Evolutionary conservation across 2,888 invertebrate genomes (phyloP), one percentile per base, ranked within the genome.

Genomic region (Hypercompe scribonia): DNA sequence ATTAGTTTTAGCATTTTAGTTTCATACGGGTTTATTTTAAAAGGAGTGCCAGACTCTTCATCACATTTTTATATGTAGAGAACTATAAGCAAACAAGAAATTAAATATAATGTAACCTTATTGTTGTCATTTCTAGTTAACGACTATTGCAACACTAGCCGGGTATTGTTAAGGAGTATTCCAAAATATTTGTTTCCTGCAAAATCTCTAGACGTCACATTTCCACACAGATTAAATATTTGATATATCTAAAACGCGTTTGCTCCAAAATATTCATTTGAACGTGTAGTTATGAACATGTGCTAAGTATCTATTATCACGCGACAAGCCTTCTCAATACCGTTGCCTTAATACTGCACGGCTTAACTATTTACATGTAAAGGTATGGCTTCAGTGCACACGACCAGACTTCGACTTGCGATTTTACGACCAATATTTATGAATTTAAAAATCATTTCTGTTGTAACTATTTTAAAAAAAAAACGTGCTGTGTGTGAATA

Each of bases 291-390:
- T 78, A 80, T 75, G 74, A 80, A 80, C 73, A 75, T 76, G 77
- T 83, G 80, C 76, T 80, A 78, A 64, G 64, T 78, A 78, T 72
- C 78, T 83, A 81, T 76, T 84, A 80, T 84, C 84, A 82, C 82
- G 80, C 79, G 76, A 76, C 73, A 83, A 84, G 82, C 82, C 69
- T 74, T 75, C 46, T 79, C 65, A 76, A 82, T 79, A 82, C 82
- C 77, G 75, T 72, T 64, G 78, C 75, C 73, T 71, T 80, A 84
- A 84, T 83, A 83, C 84, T 83, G 78, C 84, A 79, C 84, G 78
- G 77, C 73, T 66, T 74, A 72, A 79, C 70, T 83, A 81, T 84
- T 69, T 75, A 78, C 72, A 77, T 10, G 63, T 61, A 61, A 69
- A 69, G 69, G 61, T 69, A 61, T 69, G 61, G 72, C 78, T 74